A percentile compares a stretch with the other conserved stretches of the same genome.
Conservation (phyloP, 1,140 invertebrate species). For the Habropoda laboriosa region DNA sequence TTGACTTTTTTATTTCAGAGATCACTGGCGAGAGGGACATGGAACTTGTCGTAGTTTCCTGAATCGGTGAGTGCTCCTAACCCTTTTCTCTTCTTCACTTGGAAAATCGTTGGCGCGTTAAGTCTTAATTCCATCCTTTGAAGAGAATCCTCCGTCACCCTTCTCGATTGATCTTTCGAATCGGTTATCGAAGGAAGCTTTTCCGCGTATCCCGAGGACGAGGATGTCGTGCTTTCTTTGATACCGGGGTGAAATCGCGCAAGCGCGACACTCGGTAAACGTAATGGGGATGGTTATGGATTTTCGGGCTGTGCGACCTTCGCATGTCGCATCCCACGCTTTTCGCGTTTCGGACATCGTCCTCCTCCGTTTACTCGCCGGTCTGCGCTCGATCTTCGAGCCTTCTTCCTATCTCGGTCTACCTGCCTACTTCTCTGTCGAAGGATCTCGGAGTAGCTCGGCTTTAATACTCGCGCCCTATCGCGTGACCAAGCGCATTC, state of each 20-base stretch:
- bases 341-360: constrained; percentile 44
- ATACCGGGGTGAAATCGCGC: constrained; percentile 49
- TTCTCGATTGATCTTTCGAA: too few relatives aligned
- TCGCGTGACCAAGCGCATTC: constrained; percentile 52
- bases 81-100: background rate
- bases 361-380: too few relatives aligned
- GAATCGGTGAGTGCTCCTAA: constrained; percentile 64
- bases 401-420: too few relatives aligned
- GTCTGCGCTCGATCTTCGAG: too few relatives aligned
- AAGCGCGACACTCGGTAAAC: constrained; percentile 55
- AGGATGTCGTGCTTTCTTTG: constrained; percentile 46
- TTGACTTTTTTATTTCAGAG: constrained; percentile 65
- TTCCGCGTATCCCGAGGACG: too few relatives aligned
- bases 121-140: too few relatives aligned
- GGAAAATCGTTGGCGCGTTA: background rate
- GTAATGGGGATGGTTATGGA: constrained; percentile 74
- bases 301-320: constrained; percentile 74
- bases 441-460: constrained; percentile 5
- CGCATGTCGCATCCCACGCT: constrained; percentile 63
- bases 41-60: constrained; percentile 54
- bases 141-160: too few relatives aligned
- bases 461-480: constrained; percentile 32
- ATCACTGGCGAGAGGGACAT: constrained; percentile 53
- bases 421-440: too few relatives aligned
- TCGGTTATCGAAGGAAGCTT: too few relatives aligned